Percentiles rank a stretch among this genome's conserved stretches.
Conservation (phyloP, 2,113 vertebrate species). For the Kobus ellipsiprymnus region DNA sequence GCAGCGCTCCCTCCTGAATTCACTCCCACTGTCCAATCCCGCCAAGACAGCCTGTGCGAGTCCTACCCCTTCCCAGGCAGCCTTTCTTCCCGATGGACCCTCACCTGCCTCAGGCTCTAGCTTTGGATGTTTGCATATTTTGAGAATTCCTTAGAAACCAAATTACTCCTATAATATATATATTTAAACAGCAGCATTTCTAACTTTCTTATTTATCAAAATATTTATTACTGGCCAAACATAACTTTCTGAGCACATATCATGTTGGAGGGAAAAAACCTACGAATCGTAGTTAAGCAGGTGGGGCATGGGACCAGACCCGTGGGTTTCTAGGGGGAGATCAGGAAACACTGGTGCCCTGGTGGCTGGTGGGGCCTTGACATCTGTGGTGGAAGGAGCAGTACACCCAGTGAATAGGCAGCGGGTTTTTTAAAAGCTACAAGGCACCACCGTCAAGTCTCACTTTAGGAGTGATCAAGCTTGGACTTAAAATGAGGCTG, state of each 20-base stretch:
- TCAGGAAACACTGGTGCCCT: not conserved
- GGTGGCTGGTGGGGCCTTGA: too few relatives aligned
- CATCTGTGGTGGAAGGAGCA: fast-evolving
- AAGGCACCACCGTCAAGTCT: not conserved
- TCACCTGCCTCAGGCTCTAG: not conserved
- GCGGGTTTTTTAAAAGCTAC: not conserved
- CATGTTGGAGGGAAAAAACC: not conserved
- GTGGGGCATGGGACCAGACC: not conserved
- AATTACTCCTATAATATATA: not conserved
- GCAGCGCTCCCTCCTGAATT: not conserved
- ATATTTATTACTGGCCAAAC: not conserved
- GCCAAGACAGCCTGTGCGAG: fast-evolving
- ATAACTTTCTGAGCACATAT: not conserved
- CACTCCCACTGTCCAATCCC: not conserved
- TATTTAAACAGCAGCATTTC: not conserved
- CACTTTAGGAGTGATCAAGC: not conserved
- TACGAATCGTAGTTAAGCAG: not conserved
- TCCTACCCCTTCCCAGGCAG: not conserved
- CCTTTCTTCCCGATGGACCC: not conserved
- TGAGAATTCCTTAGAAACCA: not conserved
- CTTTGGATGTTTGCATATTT: not conserved
- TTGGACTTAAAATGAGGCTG: not conserved
- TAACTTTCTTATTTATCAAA: not conserved
- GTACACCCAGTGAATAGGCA: too few relatives aligned
- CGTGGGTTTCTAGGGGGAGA: not conserved